Evolutionary conservation across 35 echinoderm and acorn worm genomes (phyloP), one percentile per base, ranked within the genome.

Genomic region (Acanthaster planci): DNA sequence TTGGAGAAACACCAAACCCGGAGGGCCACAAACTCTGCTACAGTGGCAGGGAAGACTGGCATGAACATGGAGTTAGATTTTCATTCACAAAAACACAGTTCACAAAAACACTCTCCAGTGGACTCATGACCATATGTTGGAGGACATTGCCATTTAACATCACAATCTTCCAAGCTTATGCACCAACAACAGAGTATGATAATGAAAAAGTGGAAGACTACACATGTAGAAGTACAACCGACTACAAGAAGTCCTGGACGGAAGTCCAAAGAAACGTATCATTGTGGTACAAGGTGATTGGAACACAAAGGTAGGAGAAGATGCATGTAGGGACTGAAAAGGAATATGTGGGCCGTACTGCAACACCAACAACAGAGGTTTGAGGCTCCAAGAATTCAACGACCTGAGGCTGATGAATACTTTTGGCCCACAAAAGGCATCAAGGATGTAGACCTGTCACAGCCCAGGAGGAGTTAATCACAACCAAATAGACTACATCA

Each of bases 271-370:
- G 30, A 68, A 68, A 34, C 19, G 29, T 30, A 82, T 92, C 36
- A 0, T 91, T 0, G 68, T 91, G 18, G 78, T 92, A 7, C 90
- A 92, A 55, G 90, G 90, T 1, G 90, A 92, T 77, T 87, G 90
- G 90, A 92, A 82, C 58, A 78, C 84, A 1, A 86, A 87, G 40
- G 55, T 92, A 40, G 90, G 84, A 51, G n/a, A 17, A 1, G 84
- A 87, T 86, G 56, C 32, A 32, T 21, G 39, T 0, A 55, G 54
- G 27, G n/a, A 77, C 54, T 87, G 84, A 84, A 82, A 56, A 60
- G 82, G 53, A 0, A 37, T 22, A 31, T 90, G 52, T 37, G 80
- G 88, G 3, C 26, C 3, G 4, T 89, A n/a, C n/a, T 85, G 80
- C 37, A 76, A 90, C 4, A 68, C 60, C 22, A 80, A 50, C 22